Percentiles rank a stretch among this genome's conserved stretches.
These are phyloP conservation scores for Macaca mulatta DNA, from an alignment of 2,113 vertebrate genomes.

Conservation along the genomic window DNA sequence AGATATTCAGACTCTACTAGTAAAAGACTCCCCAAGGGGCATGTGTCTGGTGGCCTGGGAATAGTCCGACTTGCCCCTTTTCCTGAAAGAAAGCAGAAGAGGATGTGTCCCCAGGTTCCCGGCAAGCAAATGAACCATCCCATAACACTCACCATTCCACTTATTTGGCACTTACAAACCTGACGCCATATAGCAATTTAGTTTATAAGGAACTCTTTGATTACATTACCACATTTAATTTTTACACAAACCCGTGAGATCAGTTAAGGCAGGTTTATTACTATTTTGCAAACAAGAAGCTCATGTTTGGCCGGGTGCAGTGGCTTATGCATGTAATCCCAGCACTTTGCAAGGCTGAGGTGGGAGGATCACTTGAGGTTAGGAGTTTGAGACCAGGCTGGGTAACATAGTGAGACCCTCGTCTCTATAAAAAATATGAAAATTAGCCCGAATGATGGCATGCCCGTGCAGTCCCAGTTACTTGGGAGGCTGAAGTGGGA, in stretches of 20 bases:
- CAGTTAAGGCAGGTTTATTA: not conserved
- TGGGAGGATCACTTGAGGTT: too few species aligned
- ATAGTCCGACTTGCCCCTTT: not conserved
- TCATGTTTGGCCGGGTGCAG: not conserved
- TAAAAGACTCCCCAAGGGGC: too few species aligned
- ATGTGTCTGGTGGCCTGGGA: not conserved
- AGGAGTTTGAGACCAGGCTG: too few species aligned
- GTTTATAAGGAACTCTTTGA: slow-evolving; percentile 39
- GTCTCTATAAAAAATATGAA: too few species aligned
- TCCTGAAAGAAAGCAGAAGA: not conserved
- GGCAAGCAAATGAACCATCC: not conserved
- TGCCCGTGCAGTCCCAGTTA: too few species aligned
- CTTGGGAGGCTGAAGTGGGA: too few species aligned
- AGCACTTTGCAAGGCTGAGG: too few species aligned
- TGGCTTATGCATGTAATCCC: too few species aligned
- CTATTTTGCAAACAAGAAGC: slow-evolving; percentile 20
- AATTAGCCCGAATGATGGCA: too few species aligned
- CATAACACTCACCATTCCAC: not conserved
- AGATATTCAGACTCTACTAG: not conserved
- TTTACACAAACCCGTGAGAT: slow-evolving; percentile 41
- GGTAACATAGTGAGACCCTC: too few species aligned
- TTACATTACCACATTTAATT: not conserved
- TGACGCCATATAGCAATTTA: not conserved
- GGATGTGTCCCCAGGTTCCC: not conserved
- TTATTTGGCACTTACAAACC: not conserved